Base-by-base conservation (phyloP, 2,113 vertebrate genomes). In the Psophia crepitans region DNA sequence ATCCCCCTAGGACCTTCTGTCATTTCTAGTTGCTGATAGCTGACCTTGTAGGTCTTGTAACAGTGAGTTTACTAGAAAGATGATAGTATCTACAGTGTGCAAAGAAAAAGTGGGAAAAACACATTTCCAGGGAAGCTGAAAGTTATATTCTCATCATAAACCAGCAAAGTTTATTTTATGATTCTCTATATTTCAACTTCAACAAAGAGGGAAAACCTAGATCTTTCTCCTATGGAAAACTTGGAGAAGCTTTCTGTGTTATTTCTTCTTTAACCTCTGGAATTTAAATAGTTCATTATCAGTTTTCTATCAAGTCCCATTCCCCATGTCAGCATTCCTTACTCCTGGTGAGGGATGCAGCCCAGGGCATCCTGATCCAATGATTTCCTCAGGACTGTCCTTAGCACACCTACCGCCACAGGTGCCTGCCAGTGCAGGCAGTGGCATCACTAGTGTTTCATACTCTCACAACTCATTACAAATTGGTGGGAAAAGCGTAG, bases 231-330 rank as follows among this genome's bases (percentile, higher is more conserved):
- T 11, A 41, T 13, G 23, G 48, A 79, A 78, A 46, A 48, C 30
- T 41, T 1, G 5, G 21, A 54, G n/a, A 66, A 51, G 24, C 8
- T 73, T 61, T 82, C 17, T 0, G 0, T 24, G 24, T 14, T 81
- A 20, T 57, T 77, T 71, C 35, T 23, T 24, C 24, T n/a, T 35
- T 71, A 65, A 65, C 18, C 11, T 56, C 48, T 54, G 6, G 48
- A 57, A 21, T 14, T 75, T 39, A 73, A 85, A 24, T 12, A 35
- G 30, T n/a, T 70, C 39, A 20, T 54, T 66, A 61, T 6, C 32
- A 35, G 57, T 11, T 44, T 82, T 39, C 46, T 28, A 12, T 6
- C 16, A 24, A 60, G 58, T 39, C 41, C 64, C 46, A 24, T 37
- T 81, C 51, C 20, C 41, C 35, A 4, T 2, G 3, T 43, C 39